Evolutionary conservation across 1,140 invertebrate species (phyloP).

Genomic region (Euglossa dilemma): DNA sequence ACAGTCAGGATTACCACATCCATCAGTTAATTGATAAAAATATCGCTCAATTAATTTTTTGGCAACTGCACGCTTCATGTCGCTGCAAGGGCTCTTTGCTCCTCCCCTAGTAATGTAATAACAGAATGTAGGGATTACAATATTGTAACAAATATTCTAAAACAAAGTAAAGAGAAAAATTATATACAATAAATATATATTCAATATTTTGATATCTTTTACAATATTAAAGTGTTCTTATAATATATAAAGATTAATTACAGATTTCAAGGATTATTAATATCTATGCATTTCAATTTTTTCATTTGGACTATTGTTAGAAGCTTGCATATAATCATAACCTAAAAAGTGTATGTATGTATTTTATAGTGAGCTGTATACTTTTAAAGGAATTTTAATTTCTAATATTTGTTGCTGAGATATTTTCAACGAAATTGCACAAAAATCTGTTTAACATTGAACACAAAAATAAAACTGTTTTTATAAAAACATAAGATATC

Average conservation of each 20-base stretch:
- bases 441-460: neutral
- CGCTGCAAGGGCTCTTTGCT: constrained; percentile 84
- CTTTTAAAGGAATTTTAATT: neutral
- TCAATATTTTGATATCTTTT: neutral
- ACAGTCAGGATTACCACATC: constrained; percentile 93
- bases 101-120: constrained; percentile 75
- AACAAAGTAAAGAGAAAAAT: neutral
- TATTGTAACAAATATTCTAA: neutral
- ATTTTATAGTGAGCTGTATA: neutral
- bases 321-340: neutral
- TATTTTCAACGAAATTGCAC: neutral
- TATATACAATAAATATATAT: neutral
- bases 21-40: constrained; percentile 95
- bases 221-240: neutral
- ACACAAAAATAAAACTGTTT: neutral
- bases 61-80: constrained; percentile 94
- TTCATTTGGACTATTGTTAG: neutral
- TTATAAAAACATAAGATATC: too few species aligned
- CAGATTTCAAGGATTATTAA: neutral
- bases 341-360: neutral
- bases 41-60: constrained; percentile 95
- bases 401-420: neutral
- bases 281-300: too few species aligned
- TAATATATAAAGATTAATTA: neutral
- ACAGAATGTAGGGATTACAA: neutral